Base-by-base conservation (phyloP, 2,888 invertebrate species). In the Ligdia adustata region DNA sequence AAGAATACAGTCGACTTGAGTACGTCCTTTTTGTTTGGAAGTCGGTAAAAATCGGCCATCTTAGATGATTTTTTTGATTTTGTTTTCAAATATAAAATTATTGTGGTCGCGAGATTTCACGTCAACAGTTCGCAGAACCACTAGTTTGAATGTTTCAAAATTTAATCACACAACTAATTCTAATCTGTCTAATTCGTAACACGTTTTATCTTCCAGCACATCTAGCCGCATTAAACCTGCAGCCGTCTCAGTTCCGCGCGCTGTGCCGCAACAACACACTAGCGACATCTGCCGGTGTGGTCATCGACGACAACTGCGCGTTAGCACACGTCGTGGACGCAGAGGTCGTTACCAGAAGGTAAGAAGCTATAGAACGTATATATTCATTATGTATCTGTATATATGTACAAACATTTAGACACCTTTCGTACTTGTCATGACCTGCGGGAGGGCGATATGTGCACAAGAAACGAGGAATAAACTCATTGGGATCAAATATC, bases 251-350 rank as follows among this genome's bases (percentile, higher is more conserved):
- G 22, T 92, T 90, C 69, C 84, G 91, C 1, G 91, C 92, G 0
- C 76, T 94, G 0, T 93, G 93, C 66, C 85, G 90, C 39, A 93
- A 94, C 75, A 93, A 93, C 60, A 80, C 90, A 0, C 67, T 93
- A 14, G 91, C 93, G 0, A 42, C 51, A 0, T 51, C 53, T 29
- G 53, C 89, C 2, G 93, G 93, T 1, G 81, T 93, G 9, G 46
- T 69, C 18, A 82, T 93, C 0, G 92, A 92, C 50, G 82, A 90
- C 3, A 64, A 68, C 45, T 93, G 93, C 53, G 83, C 92, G 0
- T 77, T 94, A 4, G 90, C 93, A 0, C 79, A 89, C 12, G 91
- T 93, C 0, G 92, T 93, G 1, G 92, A 93, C 54, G 92, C 92
- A 9, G 93, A 93, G 77, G 87, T 94, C n/a, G 64, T 93, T 4